Conservation (phyloP, 2,797 vertebrate species). For the Takifugu ocellatus region DNA sequence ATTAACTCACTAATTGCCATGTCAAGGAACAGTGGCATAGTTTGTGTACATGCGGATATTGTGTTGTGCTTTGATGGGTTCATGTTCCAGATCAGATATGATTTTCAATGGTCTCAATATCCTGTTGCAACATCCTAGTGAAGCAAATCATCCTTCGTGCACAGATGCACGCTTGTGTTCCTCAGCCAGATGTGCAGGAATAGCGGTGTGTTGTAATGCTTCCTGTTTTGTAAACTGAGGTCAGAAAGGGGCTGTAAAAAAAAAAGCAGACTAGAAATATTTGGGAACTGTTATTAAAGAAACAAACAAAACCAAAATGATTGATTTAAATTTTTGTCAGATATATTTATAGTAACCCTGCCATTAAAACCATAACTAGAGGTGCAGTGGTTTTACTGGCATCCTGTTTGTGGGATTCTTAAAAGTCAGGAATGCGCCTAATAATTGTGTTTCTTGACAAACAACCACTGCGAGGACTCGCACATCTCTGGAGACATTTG, state of each 20-base stretch:
- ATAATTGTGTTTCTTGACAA: constrained; percentile 29
- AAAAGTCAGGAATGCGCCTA: constrained; percentile 36
- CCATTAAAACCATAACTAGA: background rate
- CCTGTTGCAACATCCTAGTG: constrained; percentile 51
- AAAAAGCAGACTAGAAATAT: background rate
- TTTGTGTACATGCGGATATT: constrained; percentile 15
- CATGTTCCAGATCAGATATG: constrained; percentile 24
- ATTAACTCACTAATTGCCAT: constrained; percentile 12
- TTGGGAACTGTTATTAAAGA: background rate
- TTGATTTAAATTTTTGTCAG: background rate
- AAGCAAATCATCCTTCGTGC: constrained; percentile 1
- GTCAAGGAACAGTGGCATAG: constrained; percentile 12
- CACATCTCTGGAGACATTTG: background rate
- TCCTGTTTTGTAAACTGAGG: constrained; percentile 71
- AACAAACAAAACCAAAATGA: constrained; percentile 1
- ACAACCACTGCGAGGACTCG: constrained; percentile 8
- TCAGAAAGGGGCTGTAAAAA: constrained; percentile 37
- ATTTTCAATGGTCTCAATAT: constrained; percentile 53
- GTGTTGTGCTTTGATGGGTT: constrained; percentile 19
- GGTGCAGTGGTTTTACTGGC: constrained; percentile 14
- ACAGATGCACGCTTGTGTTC: constrained; percentile 34
- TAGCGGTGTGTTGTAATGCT: constrained; percentile 58
- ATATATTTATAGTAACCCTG: no score
- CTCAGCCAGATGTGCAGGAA: constrained; percentile 69
- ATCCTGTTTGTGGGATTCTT: constrained; percentile 36